Percentiles rank a stretch among this genome's conserved stretches.
Evolutionary conservation across 2,888 invertebrate species (phyloP).

Genomic region (Bhutanitis thaidina): DNA sequence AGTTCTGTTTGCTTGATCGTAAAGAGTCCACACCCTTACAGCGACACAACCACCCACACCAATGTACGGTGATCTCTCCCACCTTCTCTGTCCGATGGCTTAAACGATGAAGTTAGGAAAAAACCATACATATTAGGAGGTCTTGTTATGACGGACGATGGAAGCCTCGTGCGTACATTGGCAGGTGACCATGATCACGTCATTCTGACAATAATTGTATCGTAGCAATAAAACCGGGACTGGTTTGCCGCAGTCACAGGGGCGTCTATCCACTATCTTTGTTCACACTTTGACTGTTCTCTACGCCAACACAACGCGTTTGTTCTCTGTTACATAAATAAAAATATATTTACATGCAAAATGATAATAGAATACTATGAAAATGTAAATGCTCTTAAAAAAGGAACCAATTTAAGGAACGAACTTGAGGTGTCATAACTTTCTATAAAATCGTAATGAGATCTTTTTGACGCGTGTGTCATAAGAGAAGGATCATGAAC

Average conservation of each 20-base stretch:
- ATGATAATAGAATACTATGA: not conserved
- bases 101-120: slow-evolving; percentile 18
- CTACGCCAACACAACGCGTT: not conserved
- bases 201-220: slow-evolving; percentile 61
- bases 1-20: slow-evolving; percentile 69
- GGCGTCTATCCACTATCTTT: slow-evolving; percentile 44
- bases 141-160: slow-evolving; percentile 41
- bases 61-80: slow-evolving; percentile 37
- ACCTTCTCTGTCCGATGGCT: slow-evolving; percentile 23
- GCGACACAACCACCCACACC: slow-evolving; percentile 41
- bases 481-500: slow-evolving; percentile 34
- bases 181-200: slow-evolving; percentile 61
- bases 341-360: not conserved
- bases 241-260: slow-evolving; percentile 51
- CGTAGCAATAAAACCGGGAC: slow-evolving; percentile 53
- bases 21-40: slow-evolving; percentile 65
- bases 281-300: slow-evolving; percentile 14
- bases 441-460: not conserved
- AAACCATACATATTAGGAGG: slow-evolving; percentile 22
- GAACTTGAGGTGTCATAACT: not conserved
- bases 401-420: not conserved
- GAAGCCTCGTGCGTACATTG: slow-evolving; percentile 49
- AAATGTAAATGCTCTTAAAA: not conserved
- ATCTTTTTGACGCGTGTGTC: not conserved
- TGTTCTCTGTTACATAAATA: not conserved